Base-by-base conservation (phyloP, 2,888 invertebrate species). In the Mythimna albipuncta region DNA sequence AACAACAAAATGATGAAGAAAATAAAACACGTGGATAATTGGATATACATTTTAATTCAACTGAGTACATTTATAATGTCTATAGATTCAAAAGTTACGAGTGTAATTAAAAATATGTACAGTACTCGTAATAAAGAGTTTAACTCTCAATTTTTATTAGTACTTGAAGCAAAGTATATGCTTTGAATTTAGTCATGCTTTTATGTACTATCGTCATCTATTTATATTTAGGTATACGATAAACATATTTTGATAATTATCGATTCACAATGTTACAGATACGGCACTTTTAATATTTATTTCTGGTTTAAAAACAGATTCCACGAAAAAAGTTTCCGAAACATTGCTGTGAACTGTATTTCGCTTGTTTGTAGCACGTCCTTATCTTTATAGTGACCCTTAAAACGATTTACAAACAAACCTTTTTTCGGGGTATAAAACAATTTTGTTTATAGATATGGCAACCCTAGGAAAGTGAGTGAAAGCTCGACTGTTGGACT, bases 401-500 rank as follows among this genome's bases (percentile, higher is more conserved):
- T 75, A 79, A 74, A 82, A 69, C 73, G 62, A 64, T 59, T 79
- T 73, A 77, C 82, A 79, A 80, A 81, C 65, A 75, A 81, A 82
- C 75, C 77, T 77, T 80, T 77, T 63, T 59, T 68, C 72, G 71
- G 75, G 38, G 13, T 44, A 77, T 82, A 79, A 88, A 82, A 77
- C 79, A 67, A 77, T 84, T 81, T 82, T 78, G 75, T 83, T 82
- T 86, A 87, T 84, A 78, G 83, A 82, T 81, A 85, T 83, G 75
- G 75, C 91, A 93, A 77, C 94, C 94, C 93, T 93, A 72, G 69
- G 54, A 64, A 64, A 80, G 85, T 81, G 87, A 91, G 89, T 90
- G 91, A 93, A 91, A 89, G 90, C 89, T 90, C 92, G 90, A 92
- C 92, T 92, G 92, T 91, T 89, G 91, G 91, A 86, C 89, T 91